Evolutionary conservation across 2,113 vertebrate species (phyloP).

Genomic region (Seriola quinqueradiata): DNA sequence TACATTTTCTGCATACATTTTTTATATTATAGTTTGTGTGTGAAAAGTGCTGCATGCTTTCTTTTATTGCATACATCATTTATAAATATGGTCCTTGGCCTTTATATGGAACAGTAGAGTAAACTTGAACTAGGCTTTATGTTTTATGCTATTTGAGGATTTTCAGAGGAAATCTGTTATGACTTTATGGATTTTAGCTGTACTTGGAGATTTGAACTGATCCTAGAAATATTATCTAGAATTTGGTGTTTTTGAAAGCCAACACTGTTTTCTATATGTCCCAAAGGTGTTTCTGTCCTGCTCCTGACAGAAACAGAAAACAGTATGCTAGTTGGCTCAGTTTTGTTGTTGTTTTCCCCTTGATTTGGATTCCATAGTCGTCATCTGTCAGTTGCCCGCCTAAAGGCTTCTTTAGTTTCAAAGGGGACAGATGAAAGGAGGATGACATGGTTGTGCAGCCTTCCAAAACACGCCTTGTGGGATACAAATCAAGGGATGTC

Average conservation of each 20-base stretch:
- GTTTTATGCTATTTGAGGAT: conserved; percentile 8
- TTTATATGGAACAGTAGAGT: not conserved
- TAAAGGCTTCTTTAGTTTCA: conserved; percentile 64
- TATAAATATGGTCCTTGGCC: not conserved
- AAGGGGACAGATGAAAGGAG: conserved; percentile 60
- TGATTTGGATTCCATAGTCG: conserved; percentile 43
- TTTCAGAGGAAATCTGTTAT: not conserved
- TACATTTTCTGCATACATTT: too few species aligned
- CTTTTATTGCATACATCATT: conserved; percentile 16
- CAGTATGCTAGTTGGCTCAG: conserved; percentile 11
- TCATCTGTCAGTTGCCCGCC: conserved; percentile 52
- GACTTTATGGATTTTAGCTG: not conserved
- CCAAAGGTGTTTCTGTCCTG: conserved; percentile 23
- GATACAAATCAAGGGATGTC: conserved; percentile 63
- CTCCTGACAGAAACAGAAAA: conserved; percentile 35
- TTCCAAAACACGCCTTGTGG: conserved; percentile 56
- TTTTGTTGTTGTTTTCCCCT: conserved; percentile 32
- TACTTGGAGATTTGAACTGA: not conserved
- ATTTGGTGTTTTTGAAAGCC: not conserved
- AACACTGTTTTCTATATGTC: not conserved
- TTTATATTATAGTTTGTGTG: not conserved
- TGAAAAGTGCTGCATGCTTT: conserved; percentile 22
- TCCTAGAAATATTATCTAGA: conserved; percentile 1
- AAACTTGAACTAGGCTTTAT: not conserved
- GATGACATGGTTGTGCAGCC: conserved; percentile 55